Base-by-base conservation (phyloP, 1,140 invertebrate genomes). In the Dendrolimus kikuchii region DNA sequence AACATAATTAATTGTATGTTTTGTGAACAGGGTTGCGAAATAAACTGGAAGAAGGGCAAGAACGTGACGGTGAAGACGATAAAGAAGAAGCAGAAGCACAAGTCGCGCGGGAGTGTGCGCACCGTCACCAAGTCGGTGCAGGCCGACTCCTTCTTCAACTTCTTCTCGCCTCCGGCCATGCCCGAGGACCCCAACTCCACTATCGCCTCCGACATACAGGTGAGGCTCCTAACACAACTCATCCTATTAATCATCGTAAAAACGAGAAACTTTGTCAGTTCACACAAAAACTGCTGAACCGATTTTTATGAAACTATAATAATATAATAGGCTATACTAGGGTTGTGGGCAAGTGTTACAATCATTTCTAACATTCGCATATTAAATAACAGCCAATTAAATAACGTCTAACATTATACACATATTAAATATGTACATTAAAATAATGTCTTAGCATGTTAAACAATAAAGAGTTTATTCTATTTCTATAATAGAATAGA, bases 11-110 rank as follows among this genome's bases (percentile, higher is more conserved):
- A n/a, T n/a, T n/a, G n/a, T n/a, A n/a, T n/a, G n/a, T 5, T 40
- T 37, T 9, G 39, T 40, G 9, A 38, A 46, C 58, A 93, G 91
- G 95, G 95, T 39, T 98, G 95, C 68, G 89, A 90, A 43, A 98
- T 99, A 68, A 92, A 97, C 72, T 99, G 98, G 98, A 94, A 96
- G 56, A 95, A 96, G 73, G 96, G 96, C 51, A 99, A 99, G 88
- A 99, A 99, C 81, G 93, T 99, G 5, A 99, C 98, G 4, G 91
- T 98, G 4, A 99, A 99, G 88, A 95, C 94, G 7, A 93, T 99
- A 39, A 98, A 98, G 81, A 99, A 99, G 90, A 99, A 98, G 85
- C 98, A 99, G 87, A 99, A 99, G 82, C 98, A 99, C 84, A 99
- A 99, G 90, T 94, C 95, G 4, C 91, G 94, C 59, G 97, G 96